These are phyloP conservation scores for Idaea aversata DNA, from an alignment of 2,888 invertebrate species.

Conservation along the genomic window DNA sequence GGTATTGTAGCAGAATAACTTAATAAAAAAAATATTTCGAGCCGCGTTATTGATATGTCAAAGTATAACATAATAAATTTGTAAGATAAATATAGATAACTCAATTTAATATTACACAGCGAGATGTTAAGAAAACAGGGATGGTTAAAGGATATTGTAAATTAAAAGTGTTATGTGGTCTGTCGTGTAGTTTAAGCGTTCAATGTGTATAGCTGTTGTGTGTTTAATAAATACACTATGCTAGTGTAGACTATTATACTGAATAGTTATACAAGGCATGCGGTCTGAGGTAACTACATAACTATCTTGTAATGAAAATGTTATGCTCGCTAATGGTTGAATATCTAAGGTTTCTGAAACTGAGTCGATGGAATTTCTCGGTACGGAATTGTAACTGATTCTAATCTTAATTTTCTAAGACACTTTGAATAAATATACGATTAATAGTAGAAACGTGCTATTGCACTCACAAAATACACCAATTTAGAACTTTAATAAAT, in stretches of 20 bases:
- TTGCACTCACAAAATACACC: conserved; percentile 77
- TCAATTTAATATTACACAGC: conserved; percentile 71
- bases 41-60: conserved; percentile 80
- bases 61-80: conserved; percentile 77
- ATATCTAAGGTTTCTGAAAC: conserved; percentile 34
- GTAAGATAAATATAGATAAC: conserved; percentile 75
- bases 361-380: conserved; percentile 64
- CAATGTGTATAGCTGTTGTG: conserved; percentile 72
- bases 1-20: conserved; percentile 70
- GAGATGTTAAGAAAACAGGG: conserved; percentile 80
- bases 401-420: conserved; percentile 59
- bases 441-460: conserved; percentile 74
- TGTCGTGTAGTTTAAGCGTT: conserved; percentile 76
- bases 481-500: conserved; percentile 64
- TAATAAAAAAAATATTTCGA: conserved; percentile 75
- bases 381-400: conserved; percentile 59
- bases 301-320: conserved; percentile 30
- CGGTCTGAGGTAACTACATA: conserved; percentile 38
- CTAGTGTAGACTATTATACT: conserved; percentile 63
- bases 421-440: conserved; percentile 48
- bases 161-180: conserved; percentile 73
- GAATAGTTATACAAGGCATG: conserved; percentile 45
- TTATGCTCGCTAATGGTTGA: conserved; percentile 75
- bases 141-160: conserved; percentile 70
- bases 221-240: conserved; percentile 61